phyloP scores from a whole-genome alignment of 2,113 vertebrate genomes.

The Mohoua ochrocephala region DNA sequence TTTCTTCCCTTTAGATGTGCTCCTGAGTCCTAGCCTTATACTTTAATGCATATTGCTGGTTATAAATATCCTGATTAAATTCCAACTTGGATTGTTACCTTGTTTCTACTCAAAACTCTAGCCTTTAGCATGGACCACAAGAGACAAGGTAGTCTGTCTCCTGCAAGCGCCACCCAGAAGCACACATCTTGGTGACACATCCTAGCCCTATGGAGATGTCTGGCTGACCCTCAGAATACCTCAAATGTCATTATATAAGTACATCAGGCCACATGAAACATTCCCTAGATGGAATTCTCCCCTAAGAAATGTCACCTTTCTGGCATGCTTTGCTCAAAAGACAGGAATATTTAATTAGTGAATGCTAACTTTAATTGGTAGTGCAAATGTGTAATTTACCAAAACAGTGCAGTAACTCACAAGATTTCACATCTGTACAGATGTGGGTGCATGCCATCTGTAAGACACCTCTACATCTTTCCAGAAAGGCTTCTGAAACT shows the following conservation, averaged over 20 bases:
- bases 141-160: not conserved
- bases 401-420: not conserved
- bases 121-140: not conserved
- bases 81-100: not conserved
- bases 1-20: not conserved
- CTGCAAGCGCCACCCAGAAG: not conserved
- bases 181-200: not conserved
- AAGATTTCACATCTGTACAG: not conserved
- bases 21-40: not conserved
- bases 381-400: not conserved
- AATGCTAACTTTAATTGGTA: not conserved
- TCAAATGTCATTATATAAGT: not conserved
- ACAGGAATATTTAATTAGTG: not conserved
- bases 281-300: not conserved
- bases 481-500: not conserved
- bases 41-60: not conserved
- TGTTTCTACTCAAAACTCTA: not conserved
- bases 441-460: not conserved
- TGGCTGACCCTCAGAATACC: not conserved
- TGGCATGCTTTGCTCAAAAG: not conserved
- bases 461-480: not conserved
- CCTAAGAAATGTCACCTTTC: not conserved
- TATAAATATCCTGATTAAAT: not conserved
- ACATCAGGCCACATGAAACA: not conserved
- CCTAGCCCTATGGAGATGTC: accelerated